Conservation (phyloP, 2,888 invertebrate species). For the Hyposoter didymator region DNA sequence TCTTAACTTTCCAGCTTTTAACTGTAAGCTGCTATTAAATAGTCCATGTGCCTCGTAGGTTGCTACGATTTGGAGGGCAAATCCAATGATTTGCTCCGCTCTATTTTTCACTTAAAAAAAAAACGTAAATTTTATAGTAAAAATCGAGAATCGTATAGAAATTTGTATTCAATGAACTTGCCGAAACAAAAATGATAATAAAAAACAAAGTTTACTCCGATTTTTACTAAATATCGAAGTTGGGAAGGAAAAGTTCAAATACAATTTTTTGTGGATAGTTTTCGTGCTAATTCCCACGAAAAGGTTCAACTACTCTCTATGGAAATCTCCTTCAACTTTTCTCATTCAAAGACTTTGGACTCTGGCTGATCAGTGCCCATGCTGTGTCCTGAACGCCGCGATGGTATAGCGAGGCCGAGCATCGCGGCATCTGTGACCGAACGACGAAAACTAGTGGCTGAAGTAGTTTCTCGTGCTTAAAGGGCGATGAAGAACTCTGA, state of each 20-base stretch:
- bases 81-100: too few species aligned
- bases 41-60: too few species aligned
- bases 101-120: too few species aligned
- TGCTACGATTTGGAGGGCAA: too few species aligned
- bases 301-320: neutral
- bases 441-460: conserved; percentile 68
- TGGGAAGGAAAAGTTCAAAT: neutral
- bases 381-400: conserved; percentile 13
- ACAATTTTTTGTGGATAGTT: neutral
- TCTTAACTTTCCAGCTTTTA: too few species aligned
- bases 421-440: conserved; percentile 77
- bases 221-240: neutral
- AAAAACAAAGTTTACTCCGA: too few species aligned
- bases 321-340: neutral
- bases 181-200: too few species aligned
- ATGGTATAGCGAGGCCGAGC: conserved; percentile 66
- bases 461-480: conserved; percentile 64
- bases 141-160: too few species aligned
- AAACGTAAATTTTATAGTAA: too few species aligned
- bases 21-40: too few species aligned
- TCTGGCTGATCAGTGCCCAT: neutral
- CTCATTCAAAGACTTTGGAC: neutral
- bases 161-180: too few species aligned
- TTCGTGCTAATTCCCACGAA: neutral
- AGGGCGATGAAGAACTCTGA: conserved; percentile 61